Percentiles rank a stretch among this genome's conserved stretches.
phyloP scores from a whole-genome alignment of 2,113 vertebrate genomes.

The Sturnira hondurensis region DNA sequence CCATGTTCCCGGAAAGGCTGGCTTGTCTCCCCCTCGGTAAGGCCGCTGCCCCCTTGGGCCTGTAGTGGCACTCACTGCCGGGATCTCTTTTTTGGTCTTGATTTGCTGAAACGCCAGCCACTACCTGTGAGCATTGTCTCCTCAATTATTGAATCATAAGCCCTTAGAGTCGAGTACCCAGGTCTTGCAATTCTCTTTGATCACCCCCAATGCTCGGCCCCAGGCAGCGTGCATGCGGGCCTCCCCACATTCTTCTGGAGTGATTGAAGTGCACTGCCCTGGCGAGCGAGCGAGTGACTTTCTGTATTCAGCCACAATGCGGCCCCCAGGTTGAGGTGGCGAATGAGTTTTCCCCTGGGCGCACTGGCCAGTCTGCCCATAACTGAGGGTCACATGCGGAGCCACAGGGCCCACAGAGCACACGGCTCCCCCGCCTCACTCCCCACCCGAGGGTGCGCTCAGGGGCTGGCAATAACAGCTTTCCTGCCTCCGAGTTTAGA shows the following conservation, averaged over 20 bases:
- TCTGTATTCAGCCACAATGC: background rate
- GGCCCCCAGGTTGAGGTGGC: background rate
- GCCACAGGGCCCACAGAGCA: background rate
- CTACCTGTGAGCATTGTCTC: background rate
- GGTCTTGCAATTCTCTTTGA: background rate
- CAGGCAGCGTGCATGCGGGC: background rate
- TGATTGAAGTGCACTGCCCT: background rate
- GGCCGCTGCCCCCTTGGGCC: background rate
- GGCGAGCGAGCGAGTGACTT: background rate
- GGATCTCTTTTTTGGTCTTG: background rate
- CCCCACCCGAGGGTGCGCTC: background rate
- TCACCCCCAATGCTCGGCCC: background rate
- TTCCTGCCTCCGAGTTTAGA: background rate
- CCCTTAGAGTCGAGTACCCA: background rate
- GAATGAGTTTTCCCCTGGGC: background rate
- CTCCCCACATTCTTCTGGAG: background rate
- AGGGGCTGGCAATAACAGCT: background rate
- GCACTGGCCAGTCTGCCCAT: background rate
- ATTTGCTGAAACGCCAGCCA: background rate
- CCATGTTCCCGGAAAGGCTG: background rate
- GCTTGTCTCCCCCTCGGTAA: background rate
- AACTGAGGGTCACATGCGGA: background rate
- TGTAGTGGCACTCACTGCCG: background rate
- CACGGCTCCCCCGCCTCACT: too few species aligned
- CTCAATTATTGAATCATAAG: background rate